Percentiles rank a stretch among this genome's conserved stretches.
Evolutionary conservation across 2,113 vertebrate genomes (phyloP).

Genomic region (Campylomormyrus numenius): DNA sequence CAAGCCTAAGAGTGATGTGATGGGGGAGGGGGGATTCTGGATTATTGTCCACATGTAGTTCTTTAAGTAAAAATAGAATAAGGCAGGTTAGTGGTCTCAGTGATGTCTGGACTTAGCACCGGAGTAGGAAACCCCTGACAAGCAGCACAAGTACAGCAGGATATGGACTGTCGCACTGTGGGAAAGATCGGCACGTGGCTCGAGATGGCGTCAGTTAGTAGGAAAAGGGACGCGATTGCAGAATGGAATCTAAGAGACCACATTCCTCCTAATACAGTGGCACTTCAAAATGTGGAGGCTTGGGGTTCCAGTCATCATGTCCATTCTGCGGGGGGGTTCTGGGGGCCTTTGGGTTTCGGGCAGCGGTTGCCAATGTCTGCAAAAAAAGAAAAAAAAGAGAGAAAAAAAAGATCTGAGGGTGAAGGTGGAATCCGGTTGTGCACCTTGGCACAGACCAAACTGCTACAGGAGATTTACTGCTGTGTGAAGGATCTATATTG

Average conservation of each 20-base stretch:
- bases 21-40: slow-evolving; percentile 58
- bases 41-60: slow-evolving; percentile 62
- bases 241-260: slow-evolving; percentile 59
- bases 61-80: slow-evolving; percentile 66
- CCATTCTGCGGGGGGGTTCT: slow-evolving; percentile 81
- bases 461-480: neutral
- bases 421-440: neutral
- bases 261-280: slow-evolving; percentile 64
- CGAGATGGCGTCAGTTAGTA: slow-evolving; percentile 63
- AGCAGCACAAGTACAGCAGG: slow-evolving; percentile 54
- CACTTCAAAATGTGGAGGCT: slow-evolving; percentile 30
- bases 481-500: neutral
- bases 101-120: slow-evolving; percentile 67
- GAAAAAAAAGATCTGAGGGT: neutral
- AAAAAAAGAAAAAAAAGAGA: slow-evolving; percentile 22
- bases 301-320: slow-evolving; percentile 67
- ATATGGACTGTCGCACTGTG: slow-evolving; percentile 61
- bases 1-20: slow-evolving; percentile 75
- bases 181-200: slow-evolving; percentile 67
- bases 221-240: slow-evolving; percentile 37
- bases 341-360: slow-evolving; percentile 81
- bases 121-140: slow-evolving; percentile 56
- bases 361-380: slow-evolving; percentile 84
- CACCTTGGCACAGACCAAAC: neutral
- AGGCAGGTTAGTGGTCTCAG: slow-evolving; percentile 81